Evolutionary conservation across 2,888 invertebrate species (phyloP), one percentile per base, ranked within the genome.

Genomic region (Coremacera marginata): DNA sequence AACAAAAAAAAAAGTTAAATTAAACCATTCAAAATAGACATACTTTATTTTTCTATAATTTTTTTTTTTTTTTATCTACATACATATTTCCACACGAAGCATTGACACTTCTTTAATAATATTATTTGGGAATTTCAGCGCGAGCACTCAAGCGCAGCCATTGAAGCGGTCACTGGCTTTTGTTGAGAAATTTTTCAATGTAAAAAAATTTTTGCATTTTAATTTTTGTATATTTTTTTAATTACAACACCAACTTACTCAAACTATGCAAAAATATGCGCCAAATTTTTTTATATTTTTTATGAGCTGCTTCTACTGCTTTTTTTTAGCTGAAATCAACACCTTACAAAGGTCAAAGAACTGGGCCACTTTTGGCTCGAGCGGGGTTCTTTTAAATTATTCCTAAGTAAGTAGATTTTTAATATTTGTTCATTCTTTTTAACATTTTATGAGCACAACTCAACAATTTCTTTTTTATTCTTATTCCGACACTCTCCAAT

Each of bases 151-250:
- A 72, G 72, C 62, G 49, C 37, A 71, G 31, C 34, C 57, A 34
- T 31, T 22, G 57, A 44, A 62, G 72, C 72, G 62, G 62, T 62
- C 72, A 72, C 44, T 62, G 72, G 49, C 71, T 44, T 57, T 71
- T 34, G 65, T 65, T n/a, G 16, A 14, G 5, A 65, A 65, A 37
- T 22, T 37, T 60, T 65, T 44, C 11, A 19, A 8, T 19, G 11
- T 70, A 52, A 8, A 34, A 27, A 37, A 44, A 14, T 71, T 31
- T 49, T 8, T 57, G n/a, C n/a, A n/a, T 71, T 51, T 7, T 55
- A n/a, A 31, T 27, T 65, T 19, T 19, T 37, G 7, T 11, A 11
- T 65, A n/a, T 37, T 65, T 19, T 65, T 65, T 65, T 7, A 5
- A 37, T 27, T 60, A 5, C n/a, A 60, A 27, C 19, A 60, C 11